These are phyloP conservation scores for Nymphalis io DNA, from an alignment of 1,140 invertebrate genomes.

Conservation along the genomic window DNA sequence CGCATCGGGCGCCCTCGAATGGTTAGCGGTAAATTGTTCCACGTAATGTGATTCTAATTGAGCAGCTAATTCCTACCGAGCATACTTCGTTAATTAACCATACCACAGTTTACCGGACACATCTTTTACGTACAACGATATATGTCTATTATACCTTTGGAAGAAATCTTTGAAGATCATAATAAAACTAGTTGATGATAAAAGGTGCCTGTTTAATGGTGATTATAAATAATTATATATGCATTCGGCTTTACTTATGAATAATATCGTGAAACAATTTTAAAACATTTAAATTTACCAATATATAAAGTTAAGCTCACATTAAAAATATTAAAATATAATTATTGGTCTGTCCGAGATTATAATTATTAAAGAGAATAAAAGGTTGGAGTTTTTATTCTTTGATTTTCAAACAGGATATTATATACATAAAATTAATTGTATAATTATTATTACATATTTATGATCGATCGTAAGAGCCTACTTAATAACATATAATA, in stretches of 20 bases:
- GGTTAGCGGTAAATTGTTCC: constrained; percentile 74
- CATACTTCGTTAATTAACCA: constrained; percentile 67
- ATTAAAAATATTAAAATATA: background rate
- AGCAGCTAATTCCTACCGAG: constrained; percentile 71
- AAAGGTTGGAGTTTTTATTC: too few species aligned
- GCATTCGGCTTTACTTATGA: background rate
- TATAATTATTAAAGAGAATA: too few species aligned
- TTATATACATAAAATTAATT: too few species aligned
- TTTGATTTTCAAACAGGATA: too few species aligned
- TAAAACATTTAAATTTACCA: background rate
- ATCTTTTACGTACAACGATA: constrained; percentile 11
- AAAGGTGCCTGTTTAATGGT: background rate
- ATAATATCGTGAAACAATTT: background rate
- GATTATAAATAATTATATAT: background rate
- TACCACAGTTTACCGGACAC: constrained; percentile 34
- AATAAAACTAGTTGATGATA: background rate
- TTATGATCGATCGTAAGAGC: too few species aligned
- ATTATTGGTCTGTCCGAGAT: too few species aligned
- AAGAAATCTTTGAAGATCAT: background rate
- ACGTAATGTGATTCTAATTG: constrained; percentile 78
- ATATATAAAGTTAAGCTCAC: background rate
- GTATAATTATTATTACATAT: too few species aligned
- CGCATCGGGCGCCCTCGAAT: constrained; percentile 61
- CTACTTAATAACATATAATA: too few species aligned
- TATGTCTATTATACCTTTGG: constrained; percentile 7